Conservation (phyloP, 2,797 vertebrate species). For the Acridotheres tristis region DNA sequence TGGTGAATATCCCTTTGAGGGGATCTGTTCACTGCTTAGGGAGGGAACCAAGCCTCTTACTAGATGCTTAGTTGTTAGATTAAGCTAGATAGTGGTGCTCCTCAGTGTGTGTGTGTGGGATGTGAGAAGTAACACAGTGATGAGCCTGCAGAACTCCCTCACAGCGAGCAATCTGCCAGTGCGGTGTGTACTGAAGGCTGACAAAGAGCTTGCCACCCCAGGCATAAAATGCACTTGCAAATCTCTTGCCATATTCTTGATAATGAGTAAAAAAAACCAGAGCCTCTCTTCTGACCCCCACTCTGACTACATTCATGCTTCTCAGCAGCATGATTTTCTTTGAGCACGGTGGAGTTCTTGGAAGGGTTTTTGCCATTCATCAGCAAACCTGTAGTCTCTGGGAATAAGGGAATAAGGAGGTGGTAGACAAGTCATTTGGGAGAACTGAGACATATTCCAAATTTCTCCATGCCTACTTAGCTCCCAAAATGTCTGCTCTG, state of each 20-base stretch:
- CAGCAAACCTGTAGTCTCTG: background rate
- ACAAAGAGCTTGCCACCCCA: background rate
- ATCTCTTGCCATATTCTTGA: background rate
- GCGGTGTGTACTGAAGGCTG: background rate
- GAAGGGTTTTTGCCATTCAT: background rate
- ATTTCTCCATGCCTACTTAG: background rate
- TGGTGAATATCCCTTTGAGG: background rate
- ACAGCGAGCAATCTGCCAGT: background rate
- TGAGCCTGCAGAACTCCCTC: background rate
- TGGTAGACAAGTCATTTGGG: background rate
- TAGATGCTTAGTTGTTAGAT: background rate
- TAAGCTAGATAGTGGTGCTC: background rate
- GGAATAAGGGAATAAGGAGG: background rate
- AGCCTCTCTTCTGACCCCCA: background rate
- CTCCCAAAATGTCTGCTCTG: background rate
- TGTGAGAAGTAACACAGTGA: background rate
- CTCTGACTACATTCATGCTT: background rate
- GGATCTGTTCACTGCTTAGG: background rate
- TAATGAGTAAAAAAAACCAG: background rate
- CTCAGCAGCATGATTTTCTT: background rate
- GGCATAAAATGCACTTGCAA: background rate
- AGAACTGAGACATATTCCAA: slow-evolving; percentile 1
- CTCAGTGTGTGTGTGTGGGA: background rate
- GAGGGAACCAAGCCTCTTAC: background rate
- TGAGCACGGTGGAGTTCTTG: background rate